Evolutionary conservation across 2,888 invertebrate species (phyloP), one percentile per base, ranked within the genome.

Genomic region (Caenorhabditis auriculariae): DNA sequence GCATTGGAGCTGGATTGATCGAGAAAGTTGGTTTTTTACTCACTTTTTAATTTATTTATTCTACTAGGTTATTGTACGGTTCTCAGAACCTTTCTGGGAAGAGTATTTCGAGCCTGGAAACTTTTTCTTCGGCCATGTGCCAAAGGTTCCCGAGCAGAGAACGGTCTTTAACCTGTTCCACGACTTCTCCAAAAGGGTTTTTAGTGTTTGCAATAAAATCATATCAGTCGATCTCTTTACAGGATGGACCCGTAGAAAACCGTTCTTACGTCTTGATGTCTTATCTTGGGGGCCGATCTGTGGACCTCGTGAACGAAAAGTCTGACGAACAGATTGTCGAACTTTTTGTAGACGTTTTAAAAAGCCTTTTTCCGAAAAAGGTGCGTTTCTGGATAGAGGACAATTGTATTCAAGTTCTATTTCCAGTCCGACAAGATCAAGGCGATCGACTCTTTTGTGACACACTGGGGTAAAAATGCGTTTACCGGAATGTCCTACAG

Each of bases 111-210:
- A 32, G 9, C 35, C 35, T 32, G 9, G n/a, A n/a, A n/a, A n/a
- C n/a, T n/a, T n/a, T n/a, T 54, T 82, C 64, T 85, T 85, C 74
- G 84, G 84, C 12, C 77, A 81, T 50, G 81, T 85, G 3, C 81
- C 83, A 1, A 67, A 73, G 19, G 56, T 60, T 3, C 72, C 66
- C 19, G 62, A 74, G 2, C 69, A 74, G 29, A 61, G 83, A 27
- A 84, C 84, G 2, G 69, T 83, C 17, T 85, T 84, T 76, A 82
- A 81, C 63, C 82, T 84, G 38, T 85, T 84, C 70, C 83, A 84
- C 71, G 84, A 84, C 69, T 75, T 84, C 45, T 77, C 82, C 1
- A 66, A 73, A n/a, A 60, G 75, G 59, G 82, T 80, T 56, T 45
- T 9, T 32, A 32, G 32, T 32, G 12, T 12, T n/a, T n/a, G n/a